Evolutionary conservation across 2,888 invertebrate genomes (phyloP).

Genomic region (Diadromus collaris): DNA sequence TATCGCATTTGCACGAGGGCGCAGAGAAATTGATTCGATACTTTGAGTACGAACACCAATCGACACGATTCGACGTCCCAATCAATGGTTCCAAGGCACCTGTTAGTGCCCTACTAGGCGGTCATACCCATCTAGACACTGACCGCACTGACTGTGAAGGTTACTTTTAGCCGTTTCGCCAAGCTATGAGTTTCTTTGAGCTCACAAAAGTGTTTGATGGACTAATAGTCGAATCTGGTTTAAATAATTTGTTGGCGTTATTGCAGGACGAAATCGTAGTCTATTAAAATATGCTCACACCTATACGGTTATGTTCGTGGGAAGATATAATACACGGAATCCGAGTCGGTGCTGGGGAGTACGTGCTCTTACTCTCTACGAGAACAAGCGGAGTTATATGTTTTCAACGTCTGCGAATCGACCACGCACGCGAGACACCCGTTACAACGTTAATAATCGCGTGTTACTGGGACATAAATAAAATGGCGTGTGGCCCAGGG

Average conservation of each 20-base stretch:
- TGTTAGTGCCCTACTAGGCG: too few relatives aligned
- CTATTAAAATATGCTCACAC: neutral
- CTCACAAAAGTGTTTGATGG: too few relatives aligned
- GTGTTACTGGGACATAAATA: conserved; percentile 31
- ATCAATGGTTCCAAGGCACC: too few relatives aligned
- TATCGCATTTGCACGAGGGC: too few relatives aligned
- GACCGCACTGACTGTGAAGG: too few relatives aligned
- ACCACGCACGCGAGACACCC: conserved; percentile 32
- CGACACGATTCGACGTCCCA: too few relatives aligned
- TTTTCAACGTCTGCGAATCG: conserved; percentile 23
- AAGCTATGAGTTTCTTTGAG: too few relatives aligned
- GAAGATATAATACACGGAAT: conserved; percentile 4
- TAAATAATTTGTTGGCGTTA: neutral
- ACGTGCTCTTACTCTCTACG: conserved; percentile 14
- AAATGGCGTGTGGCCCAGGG: conserved; percentile 32
- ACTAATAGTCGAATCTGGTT: neutral
- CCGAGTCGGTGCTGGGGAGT: neutral
- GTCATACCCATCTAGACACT: too few relatives aligned
- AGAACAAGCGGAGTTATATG: conserved; percentile 17
- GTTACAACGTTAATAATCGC: conserved; percentile 45
- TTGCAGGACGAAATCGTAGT: neutral
- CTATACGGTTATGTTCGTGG: neutral
- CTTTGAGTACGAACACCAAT: too few relatives aligned
- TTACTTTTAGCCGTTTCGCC: too few relatives aligned
- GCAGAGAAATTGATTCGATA: too few relatives aligned